These are phyloP conservation scores for Ariopsis seemanni DNA, from an alignment of 2,113 vertebrate genomes.

Conservation along the genomic window DNA sequence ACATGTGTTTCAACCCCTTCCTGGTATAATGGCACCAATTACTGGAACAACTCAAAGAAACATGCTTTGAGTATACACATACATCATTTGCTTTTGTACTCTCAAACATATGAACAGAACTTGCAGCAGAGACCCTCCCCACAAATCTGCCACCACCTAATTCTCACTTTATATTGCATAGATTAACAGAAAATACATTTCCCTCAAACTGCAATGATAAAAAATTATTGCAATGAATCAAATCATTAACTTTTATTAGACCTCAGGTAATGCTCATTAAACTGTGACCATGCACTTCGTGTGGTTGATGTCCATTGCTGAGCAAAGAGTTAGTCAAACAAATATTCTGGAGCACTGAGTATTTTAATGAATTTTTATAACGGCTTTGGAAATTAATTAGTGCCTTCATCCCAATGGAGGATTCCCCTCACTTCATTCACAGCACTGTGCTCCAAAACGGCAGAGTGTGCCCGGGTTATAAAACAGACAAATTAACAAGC, in stretches of 20 bases:
- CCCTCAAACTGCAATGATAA: not conserved
- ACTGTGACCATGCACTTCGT: not conserved
- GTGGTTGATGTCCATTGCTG: not conserved
- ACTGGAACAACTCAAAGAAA: not conserved
- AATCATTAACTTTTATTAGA: slow-evolving; percentile 10
- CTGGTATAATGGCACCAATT: not conserved
- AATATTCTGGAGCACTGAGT: slow-evolving; percentile 23
- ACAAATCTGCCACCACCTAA: not conserved
- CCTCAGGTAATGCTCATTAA: slow-evolving; percentile 14
- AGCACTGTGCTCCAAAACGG: slow-evolving; percentile 3
- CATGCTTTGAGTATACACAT: not conserved
- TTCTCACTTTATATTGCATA: not conserved
- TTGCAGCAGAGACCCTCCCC: not conserved
- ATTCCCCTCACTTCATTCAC: not conserved
- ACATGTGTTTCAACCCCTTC: not conserved
- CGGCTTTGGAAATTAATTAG: slow-evolving; percentile 23
- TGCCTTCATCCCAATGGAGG: slow-evolving; percentile 18
- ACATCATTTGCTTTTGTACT: not conserved
- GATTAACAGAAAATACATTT: not conserved
- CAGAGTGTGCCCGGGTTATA: slow-evolving; percentile 6
- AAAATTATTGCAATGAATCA: not conserved
- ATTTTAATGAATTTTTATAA: slow-evolving; percentile 25
- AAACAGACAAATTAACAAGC: slow-evolving; percentile 29
- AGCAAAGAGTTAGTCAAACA: slow-evolving; percentile 25
- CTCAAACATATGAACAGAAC: not conserved